Percentiles rank a stretch among this genome's conserved stretches.
Conservation (phyloP, 1,140 invertebrate genomes). For the Scylla paramamosain region DNA sequence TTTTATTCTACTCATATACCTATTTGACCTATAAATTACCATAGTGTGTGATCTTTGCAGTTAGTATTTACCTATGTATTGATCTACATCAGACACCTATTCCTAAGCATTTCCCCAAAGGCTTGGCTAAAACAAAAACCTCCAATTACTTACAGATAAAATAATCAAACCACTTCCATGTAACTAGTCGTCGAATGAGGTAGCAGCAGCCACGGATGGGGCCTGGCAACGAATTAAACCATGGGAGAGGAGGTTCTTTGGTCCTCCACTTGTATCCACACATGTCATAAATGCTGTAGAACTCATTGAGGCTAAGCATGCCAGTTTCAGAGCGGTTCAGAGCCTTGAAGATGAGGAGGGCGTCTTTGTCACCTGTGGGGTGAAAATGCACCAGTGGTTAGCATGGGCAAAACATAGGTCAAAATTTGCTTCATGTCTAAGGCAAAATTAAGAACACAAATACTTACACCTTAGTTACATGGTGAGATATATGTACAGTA, state of each 20-base stretch:
- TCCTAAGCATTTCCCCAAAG: no score
- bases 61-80: no score
- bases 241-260: conserved; percentile 82
- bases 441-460: neutral
- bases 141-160: conserved; percentile 85
- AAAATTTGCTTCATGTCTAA: neutral
- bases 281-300: conserved; percentile 89
- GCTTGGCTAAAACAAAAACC: no score
- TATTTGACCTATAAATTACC: no score
- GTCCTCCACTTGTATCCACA: conserved; percentile 87
- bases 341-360: conserved; percentile 90
- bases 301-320: conserved; percentile 87
- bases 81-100: no score
- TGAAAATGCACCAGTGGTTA: neutral
- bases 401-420: neutral
- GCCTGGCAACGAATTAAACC: conserved; percentile 85
- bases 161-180: conserved; percentile 87
- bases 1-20: no score
- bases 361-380: conserved; percentile 86
- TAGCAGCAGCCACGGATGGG: conserved; percentile 85
- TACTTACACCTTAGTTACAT: neutral
- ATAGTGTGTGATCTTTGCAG: no score
- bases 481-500: no score
- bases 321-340: conserved; percentile 87
- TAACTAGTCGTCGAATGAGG: conserved; percentile 84